A percentile compares a stretch with the other conserved stretches of the same genome.
phyloP scores from a whole-genome alignment of 1,140 invertebrate genomes.

The Danaus plexippus region DNA sequence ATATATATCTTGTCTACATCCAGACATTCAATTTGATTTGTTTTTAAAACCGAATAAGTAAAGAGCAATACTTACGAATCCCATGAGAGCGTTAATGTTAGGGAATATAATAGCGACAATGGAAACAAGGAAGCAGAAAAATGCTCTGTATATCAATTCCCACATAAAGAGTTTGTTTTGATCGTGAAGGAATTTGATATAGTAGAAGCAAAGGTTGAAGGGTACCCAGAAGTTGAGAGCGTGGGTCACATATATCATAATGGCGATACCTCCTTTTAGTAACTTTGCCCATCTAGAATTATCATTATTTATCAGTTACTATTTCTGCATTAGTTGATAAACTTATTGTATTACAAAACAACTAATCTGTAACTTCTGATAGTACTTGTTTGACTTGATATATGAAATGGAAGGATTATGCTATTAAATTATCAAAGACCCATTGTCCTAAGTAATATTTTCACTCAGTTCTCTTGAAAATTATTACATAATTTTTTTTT shows the following conservation, averaged over 20 bases:
- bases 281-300: slow-evolving; percentile 40
- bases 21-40: too few relatives aligned
- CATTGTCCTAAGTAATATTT: too few relatives aligned
- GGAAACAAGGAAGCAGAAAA: slow-evolving; percentile 32
- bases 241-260: slow-evolving; percentile 55
- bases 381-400: too few relatives aligned
- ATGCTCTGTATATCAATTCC: slow-evolving; percentile 41
- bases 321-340: too few relatives aligned
- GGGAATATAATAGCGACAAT: slow-evolving; percentile 45
- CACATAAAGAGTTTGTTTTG: slow-evolving; percentile 26
- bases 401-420: too few relatives aligned
- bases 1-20: too few relatives aligned
- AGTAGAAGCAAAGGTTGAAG: slow-evolving; percentile 46
- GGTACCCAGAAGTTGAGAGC: slow-evolving; percentile 55
- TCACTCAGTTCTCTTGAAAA: too few relatives aligned
- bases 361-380: too few relatives aligned
- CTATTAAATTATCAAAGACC: too few relatives aligned
- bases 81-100: slow-evolving; percentile 48
- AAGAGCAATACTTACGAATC: slow-evolving; percentile 41
- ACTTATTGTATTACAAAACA: too few relatives aligned
- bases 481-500: too few relatives aligned
- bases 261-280: slow-evolving; percentile 37
- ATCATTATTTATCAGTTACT: not conserved
- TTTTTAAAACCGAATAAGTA: too few relatives aligned
- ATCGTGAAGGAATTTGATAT: slow-evolving; percentile 28